Percentiles rank a stretch among this genome's conserved stretches.
Evolutionary conservation across 2,113 vertebrate genomes (phyloP).

Genomic region (Phasianus colchicus): DNA sequence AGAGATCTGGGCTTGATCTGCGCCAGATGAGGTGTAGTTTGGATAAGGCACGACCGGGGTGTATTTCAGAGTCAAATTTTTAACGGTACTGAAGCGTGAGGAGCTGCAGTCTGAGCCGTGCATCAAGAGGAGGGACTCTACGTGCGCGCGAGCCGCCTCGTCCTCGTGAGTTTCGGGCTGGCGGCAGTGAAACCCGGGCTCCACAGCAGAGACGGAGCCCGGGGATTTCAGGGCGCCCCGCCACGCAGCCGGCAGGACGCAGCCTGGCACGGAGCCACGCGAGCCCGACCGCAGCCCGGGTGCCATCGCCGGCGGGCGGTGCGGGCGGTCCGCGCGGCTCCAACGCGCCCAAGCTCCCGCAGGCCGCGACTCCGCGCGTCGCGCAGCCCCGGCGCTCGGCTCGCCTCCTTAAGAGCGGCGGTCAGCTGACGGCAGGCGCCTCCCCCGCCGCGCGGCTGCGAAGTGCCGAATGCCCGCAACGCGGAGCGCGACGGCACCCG

Average conservation of each 20-base stretch:
- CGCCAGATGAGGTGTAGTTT: neutral
- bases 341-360: too few relatives aligned
- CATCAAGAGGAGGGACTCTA: neutral
- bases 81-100: too few relatives aligned
- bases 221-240: too few relatives aligned
- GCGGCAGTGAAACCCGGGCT: neutral
- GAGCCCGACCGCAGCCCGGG: too few relatives aligned
- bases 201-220: too few relatives aligned
- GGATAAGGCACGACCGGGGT: accelerated
- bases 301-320: too few relatives aligned
- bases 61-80: neutral
- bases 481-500: neutral
- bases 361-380: too few relatives aligned
- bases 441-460: neutral
- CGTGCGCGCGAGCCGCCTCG: neutral
- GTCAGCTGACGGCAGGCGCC: neutral
- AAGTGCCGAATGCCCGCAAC: neutral
- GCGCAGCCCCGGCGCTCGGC: too few relatives aligned
- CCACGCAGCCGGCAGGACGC: too few relatives aligned
- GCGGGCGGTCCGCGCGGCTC: too few relatives aligned
- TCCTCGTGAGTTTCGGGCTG: neutral
- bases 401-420: neutral
- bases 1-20: accelerated
- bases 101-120: neutral
- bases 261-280: too few relatives aligned